Evolutionary conservation across 2,797 vertebrate species (phyloP).

Genomic region (Paratrypauchen microcephalus): DNA sequence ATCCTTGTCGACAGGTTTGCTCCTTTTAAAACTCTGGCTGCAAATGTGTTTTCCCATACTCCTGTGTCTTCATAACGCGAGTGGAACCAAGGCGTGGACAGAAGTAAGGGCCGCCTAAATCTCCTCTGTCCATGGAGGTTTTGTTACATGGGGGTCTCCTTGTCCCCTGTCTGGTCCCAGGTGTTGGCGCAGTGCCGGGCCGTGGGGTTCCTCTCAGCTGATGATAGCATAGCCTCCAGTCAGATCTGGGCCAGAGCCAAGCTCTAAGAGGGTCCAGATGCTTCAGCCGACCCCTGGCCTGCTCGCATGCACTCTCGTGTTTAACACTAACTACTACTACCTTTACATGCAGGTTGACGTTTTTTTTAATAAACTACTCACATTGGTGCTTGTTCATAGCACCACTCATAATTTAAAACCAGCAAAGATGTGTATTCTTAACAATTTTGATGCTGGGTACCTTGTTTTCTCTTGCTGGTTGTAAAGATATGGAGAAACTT

Average conservation of each 20-base stretch:
- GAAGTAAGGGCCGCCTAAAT: conserved; percentile 47
- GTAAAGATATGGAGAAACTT: not conserved
- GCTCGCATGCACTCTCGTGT: conserved; percentile 51
- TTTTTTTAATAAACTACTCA: not conserved
- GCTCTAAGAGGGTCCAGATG: conserved; percentile 75
- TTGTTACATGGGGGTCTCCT: conserved; percentile 55
- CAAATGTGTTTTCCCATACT: conserved; percentile 64
- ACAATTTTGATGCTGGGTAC: not conserved
- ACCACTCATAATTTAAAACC: not conserved
- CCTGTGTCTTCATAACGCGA: conserved; percentile 54
- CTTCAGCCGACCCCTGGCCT: conserved; percentile 51
- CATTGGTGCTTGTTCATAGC: not conserved
- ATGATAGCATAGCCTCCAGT: conserved; percentile 68
- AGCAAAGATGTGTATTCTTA: not conserved
- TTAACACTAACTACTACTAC: conserved; percentile 39
- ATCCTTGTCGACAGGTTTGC: conserved; percentile 54
- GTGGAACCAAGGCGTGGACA: conserved; percentile 32
- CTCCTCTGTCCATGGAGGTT: conserved; percentile 60
- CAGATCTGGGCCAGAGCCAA: conserved; percentile 69
- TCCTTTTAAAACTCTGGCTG: conserved; percentile 64
- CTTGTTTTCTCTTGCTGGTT: not conserved
- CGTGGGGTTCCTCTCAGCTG: conserved; percentile 65
- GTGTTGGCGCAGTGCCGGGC: conserved; percentile 65
- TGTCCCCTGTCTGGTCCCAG: conserved; percentile 57
- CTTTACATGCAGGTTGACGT: conserved; percentile 22